A percentile compares a stretch with the other conserved stretches of the same genome.
Evolutionary conservation across 2,113 vertebrate species (phyloP).

Genomic region (Murina feae): DNA sequence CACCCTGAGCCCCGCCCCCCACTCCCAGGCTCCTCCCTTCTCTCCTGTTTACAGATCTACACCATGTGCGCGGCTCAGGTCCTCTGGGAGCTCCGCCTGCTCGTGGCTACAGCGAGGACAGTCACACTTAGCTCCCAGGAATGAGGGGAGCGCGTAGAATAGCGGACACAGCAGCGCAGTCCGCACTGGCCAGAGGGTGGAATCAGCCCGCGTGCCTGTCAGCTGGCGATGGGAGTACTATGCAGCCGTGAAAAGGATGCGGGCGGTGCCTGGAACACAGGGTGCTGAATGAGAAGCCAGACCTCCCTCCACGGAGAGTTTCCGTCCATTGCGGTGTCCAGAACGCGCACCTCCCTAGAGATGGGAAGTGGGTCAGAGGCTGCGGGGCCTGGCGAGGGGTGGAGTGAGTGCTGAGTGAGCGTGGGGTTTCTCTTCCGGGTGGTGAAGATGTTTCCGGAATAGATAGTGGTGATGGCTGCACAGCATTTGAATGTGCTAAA

Average conservation of each 20-base stretch:
- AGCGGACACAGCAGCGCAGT: accelerated
- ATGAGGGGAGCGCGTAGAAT: accelerated
- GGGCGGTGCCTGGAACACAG: neutral
- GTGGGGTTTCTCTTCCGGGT: accelerated
- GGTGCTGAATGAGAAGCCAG: neutral
- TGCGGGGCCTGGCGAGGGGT: neutral
- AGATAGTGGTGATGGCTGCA: too few species aligned
- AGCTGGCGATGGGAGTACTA: accelerated
- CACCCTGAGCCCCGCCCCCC: accelerated
- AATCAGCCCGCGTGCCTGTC: accelerated
- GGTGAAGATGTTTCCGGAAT: neutral
- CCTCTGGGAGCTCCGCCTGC: neutral
- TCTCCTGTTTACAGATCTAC: neutral
- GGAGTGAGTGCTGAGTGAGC: accelerated
- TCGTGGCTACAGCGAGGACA: neutral
- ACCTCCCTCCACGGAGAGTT: accelerated
- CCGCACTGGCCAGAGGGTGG: accelerated
- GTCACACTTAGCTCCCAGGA: neutral
- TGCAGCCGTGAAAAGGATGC: accelerated
- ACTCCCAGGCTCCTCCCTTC: neutral
- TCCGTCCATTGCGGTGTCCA: accelerated
- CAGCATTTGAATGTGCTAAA: accelerated
- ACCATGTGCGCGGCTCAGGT: neutral
- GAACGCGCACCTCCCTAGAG: neutral
- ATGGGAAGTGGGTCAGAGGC: neutral